A percentile compares a stretch with the other conserved stretches of the same genome.
phyloP scores from a whole-genome alignment of 1,140 invertebrate species.

The Venturia canescens region DNA sequence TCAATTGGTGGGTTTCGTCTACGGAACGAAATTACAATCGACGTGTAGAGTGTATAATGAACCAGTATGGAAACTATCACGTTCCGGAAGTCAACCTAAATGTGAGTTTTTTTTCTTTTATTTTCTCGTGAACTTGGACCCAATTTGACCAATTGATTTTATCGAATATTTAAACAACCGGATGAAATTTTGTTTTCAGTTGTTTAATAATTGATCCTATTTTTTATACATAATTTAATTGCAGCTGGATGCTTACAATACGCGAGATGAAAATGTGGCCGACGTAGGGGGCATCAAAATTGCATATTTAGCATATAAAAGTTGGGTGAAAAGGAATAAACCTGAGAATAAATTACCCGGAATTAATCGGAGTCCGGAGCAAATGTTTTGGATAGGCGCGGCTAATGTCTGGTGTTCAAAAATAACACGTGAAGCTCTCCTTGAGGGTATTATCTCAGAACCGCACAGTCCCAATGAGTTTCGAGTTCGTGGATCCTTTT shows the following conservation, averaged over 20 bases:
- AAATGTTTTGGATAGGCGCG: constrained; percentile 88
- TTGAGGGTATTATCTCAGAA: constrained; percentile 86
- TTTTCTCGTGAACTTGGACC: too few relatives aligned
- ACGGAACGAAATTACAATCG: constrained; percentile 87
- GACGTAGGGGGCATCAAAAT: constrained; percentile 94
- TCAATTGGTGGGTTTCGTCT: constrained; percentile 89
- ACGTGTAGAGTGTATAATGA: constrained; percentile 89
- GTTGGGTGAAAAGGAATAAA: constrained; percentile 78
- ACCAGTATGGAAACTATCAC: constrained; percentile 92
- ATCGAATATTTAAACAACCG: too few relatives aligned
- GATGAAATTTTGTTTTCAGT: too few relatives aligned
- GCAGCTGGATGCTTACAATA: constrained; percentile 92
- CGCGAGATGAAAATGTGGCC: constrained; percentile 95
- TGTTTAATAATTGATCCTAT: background rate
- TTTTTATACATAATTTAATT: background rate
- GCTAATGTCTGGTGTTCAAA: constrained; percentile 84
- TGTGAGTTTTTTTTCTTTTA: too few relatives aligned
- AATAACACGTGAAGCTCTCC: constrained; percentile 84
- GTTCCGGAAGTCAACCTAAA: constrained; percentile 83
- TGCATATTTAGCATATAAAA: constrained; percentile 80
- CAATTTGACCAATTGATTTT: too few relatives aligned
- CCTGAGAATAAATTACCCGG: constrained; percentile 82
- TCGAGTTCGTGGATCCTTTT: constrained; percentile 92
- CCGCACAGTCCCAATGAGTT: constrained; percentile 87
- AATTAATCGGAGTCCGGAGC: constrained; percentile 78